phyloP scores from a whole-genome alignment of 2,113 vertebrate genomes.

The Cheilinus undulatus region DNA sequence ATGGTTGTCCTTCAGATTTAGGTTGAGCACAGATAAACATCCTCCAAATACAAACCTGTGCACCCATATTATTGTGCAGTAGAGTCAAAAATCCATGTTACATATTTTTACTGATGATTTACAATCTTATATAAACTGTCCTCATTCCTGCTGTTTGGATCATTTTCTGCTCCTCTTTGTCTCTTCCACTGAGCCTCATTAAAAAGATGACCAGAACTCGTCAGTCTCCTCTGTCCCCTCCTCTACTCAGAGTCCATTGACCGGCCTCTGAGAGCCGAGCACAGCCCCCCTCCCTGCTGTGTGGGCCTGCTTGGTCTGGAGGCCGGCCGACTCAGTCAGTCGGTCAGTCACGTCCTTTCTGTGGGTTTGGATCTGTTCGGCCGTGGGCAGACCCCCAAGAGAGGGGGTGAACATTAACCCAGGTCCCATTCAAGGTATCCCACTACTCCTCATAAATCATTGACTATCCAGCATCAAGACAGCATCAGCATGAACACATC shows the following conservation, averaged over 20 bases:
- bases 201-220: conserved; percentile 34
- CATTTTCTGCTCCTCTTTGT: conserved; percentile 25
- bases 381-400: conserved; percentile 61
- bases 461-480: conserved; percentile 66
- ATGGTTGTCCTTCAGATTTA: too few species aligned
- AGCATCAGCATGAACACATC: conserved; percentile 78
- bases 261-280: conserved; percentile 41
- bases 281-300: conserved; percentile 71
- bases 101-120: background rate
- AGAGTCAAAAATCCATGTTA: background rate
- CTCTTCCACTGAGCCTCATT: conserved; percentile 44
- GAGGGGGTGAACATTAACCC: conserved; percentile 85
- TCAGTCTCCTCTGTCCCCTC: conserved; percentile 50
- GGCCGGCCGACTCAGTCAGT: conserved; percentile 65
- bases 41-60: background rate
- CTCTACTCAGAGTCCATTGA: conserved; percentile 52
- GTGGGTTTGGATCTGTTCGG: conserved; percentile 32
- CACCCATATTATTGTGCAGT: background rate
- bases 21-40: too few species aligned
- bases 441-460: conserved; percentile 83
- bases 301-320: conserved; percentile 74
- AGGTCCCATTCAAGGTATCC: conserved; percentile 73
- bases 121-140: background rate
- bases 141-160: conserved; percentile 14
- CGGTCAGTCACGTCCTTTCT: conserved; percentile 49